A percentile compares a stretch with the other conserved stretches of the same genome.
These are phyloP conservation scores for Microctenopoma steveboyesi DNA, from an alignment of 2,797 vertebrate genomes.

Conservation along the genomic window DNA sequence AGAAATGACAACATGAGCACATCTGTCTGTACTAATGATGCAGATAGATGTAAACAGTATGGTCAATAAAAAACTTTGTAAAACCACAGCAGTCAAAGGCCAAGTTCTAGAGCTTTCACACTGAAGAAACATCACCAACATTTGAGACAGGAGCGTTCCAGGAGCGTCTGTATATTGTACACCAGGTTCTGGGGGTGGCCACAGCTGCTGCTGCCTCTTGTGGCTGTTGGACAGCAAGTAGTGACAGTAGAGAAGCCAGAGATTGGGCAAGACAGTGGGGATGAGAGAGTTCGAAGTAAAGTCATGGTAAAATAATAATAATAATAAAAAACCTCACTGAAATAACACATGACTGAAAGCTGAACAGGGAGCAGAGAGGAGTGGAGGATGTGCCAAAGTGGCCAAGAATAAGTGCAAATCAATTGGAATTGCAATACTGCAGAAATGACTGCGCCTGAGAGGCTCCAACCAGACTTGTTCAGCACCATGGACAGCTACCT, in stretches of 20 bases:
- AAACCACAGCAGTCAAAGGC: not conserved
- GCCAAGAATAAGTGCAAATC: constrained; percentile 49
- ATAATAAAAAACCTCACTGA: constrained; percentile 8
- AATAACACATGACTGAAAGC: constrained; percentile 27
- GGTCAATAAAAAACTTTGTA: not conserved
- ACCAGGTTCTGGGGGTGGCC: not conserved
- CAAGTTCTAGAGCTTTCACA: no score
- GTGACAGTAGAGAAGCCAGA: not conserved
- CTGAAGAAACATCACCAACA: not conserved
- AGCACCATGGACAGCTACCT: constrained; percentile 66
- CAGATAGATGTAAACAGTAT: constrained; percentile 5
- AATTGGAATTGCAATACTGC: constrained; percentile 49
- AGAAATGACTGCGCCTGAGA: constrained; percentile 37
- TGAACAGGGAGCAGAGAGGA: not conserved
- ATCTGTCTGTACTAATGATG: not conserved
- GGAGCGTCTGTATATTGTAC: not conserved
- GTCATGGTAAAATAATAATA: not conserved
- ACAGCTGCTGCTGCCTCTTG: constrained; percentile 6
- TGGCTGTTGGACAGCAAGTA: not conserved
- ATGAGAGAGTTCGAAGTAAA: constrained; percentile 16
- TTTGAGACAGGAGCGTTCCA: not conserved
- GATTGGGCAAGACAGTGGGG: not conserved
- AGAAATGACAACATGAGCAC: constrained; percentile 8
- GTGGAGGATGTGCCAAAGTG: constrained; percentile 45
- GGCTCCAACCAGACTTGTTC: constrained; percentile 44